Evolutionary conservation across 2,888 invertebrate genomes (phyloP).

Genomic region (Dorcus hopei): DNA sequence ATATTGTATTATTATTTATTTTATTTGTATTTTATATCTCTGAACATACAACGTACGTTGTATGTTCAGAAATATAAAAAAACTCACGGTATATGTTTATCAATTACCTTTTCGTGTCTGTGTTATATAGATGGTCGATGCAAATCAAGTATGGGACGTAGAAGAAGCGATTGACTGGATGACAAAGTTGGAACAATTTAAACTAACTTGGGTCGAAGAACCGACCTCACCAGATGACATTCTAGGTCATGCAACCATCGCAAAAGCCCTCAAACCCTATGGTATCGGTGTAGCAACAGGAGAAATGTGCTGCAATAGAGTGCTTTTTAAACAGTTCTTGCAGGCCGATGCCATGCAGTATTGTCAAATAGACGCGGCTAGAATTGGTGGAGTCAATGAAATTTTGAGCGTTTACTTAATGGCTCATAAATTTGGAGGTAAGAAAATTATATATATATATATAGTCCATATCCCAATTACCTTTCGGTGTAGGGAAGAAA

Average conservation of each 20-base stretch:
- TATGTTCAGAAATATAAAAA: no score
- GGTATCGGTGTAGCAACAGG: slow-evolving; percentile 88
- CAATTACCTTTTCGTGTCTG: background rate
- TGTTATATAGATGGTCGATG: slow-evolving; percentile 73
- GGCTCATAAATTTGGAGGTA: slow-evolving; percentile 81
- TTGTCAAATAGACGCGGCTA: slow-evolving; percentile 87
- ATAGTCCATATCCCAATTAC: no score
- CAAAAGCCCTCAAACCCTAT: slow-evolving; percentile 67
- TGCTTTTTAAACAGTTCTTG: slow-evolving; percentile 89
- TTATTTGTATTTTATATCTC: no score
- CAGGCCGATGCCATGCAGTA: slow-evolving; percentile 77
- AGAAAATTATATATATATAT: no score
- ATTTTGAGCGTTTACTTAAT: slow-evolving; percentile 83
- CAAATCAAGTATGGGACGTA: slow-evolving; percentile 88
- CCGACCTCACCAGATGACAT: slow-evolving; percentile 91
- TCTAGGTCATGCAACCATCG: slow-evolving; percentile 78
- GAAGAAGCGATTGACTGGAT: slow-evolving; percentile 84
- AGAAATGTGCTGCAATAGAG: slow-evolving; percentile 88
- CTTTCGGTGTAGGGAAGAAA: no score
- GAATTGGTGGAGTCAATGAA: slow-evolving; percentile 87
- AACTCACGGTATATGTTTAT: no score
- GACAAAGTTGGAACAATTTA: slow-evolving; percentile 69
- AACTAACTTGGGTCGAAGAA: slow-evolving; percentile 87
- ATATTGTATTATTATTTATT: no score
- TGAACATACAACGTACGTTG: no score